Evolutionary conservation across 2,888 invertebrate genomes (phyloP), one percentile per base, ranked within the genome.

Genomic region (Clistopyga incitator): DNA sequence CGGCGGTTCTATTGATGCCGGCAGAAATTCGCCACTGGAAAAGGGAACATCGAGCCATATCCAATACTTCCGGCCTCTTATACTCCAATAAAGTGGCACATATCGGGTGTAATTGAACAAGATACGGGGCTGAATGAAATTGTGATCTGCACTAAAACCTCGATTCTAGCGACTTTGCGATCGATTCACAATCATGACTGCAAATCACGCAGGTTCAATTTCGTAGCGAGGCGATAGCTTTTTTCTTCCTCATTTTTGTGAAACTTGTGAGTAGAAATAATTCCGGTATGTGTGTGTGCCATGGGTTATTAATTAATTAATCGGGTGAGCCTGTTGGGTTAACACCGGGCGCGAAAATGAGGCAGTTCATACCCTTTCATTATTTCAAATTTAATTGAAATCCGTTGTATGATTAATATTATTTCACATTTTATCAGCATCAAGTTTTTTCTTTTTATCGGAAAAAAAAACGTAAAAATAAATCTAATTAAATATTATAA

Each of bases 11-110:
- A 68, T 75, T 38, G 52, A 68, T 70, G 34, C 68, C 54, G 59
- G 38, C 59, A 25, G 52, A 71, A 72, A 47, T 75, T 75, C 59
- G 61, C n/a, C 13, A 45, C 61, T 54, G 34, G n/a, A 56, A 45
- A 25, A 15, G 65, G 52, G 56, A 65, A 50, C 50, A 77, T 77
- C 6, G 34, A 8, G 45, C 45, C 64, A 59, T 67, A 23, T 4
- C 23, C 70, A 52, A 70, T 64, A 11, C 70, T 79, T 34, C 29
- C 23, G 59, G 67, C 71, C 42, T 67, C 47, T 54, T 15, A 29
- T 72, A 47, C 8, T 47, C 56, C n/a, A 72, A 50, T 29, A 77
- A 77, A 68, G 45, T 42, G 15, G 59, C 11, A 20, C 47, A 34
- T 13, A 68, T 18, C 18, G 18, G 10, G 20, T 34, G 10, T 20